phyloP scores from a whole-genome alignment of 2,888 invertebrate genomes.

The Pammene aurita region DNA sequence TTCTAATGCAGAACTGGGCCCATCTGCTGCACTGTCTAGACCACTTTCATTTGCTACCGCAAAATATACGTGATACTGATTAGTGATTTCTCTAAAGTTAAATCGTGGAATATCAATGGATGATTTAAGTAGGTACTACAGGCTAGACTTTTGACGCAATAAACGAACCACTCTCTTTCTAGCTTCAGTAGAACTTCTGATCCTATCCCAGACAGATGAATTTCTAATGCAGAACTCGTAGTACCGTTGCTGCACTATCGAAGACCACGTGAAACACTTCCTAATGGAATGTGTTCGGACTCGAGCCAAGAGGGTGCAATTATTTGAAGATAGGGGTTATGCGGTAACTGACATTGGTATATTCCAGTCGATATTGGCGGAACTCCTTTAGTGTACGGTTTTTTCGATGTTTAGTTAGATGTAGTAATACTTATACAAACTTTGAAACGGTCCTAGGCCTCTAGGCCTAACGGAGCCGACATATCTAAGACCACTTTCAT shows the following conservation, averaged over 20 bases:
- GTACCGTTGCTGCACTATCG: constrained; percentile 94
- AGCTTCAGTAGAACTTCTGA: constrained; percentile 95
- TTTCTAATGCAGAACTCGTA: constrained; percentile 98
- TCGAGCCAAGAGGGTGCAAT: constrained; percentile 88
- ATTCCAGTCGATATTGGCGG: too few relatives aligned
- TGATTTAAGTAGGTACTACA: constrained; percentile 92
- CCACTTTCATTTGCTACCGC: constrained; percentile 95
- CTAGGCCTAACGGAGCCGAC: too few relatives aligned
- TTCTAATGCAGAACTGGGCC: constrained; percentile 99
- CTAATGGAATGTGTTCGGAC: too few relatives aligned
- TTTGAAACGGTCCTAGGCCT: constrained; percentile 98
- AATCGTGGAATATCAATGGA: constrained; percentile 95
- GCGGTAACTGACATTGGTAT: too few relatives aligned
- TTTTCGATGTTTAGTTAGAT: too few relatives aligned
- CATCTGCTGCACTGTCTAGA: constrained; percentile 93
- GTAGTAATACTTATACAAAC: too few relatives aligned
- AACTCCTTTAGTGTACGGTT: too few relatives aligned
- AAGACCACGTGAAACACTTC: too few relatives aligned
- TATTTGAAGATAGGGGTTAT: too few relatives aligned
- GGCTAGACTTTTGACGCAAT: constrained; percentile 56
- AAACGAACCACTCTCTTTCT: constrained; percentile 59
- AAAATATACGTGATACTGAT: constrained; percentile 90
- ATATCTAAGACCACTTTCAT: constrained; percentile 94
- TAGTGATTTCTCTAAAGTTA: constrained; percentile 91
- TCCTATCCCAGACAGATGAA: constrained; percentile 96